These are phyloP conservation scores for Meda fulgida DNA, from an alignment of 2,797 vertebrate genomes.

Conservation along the genomic window DNA sequence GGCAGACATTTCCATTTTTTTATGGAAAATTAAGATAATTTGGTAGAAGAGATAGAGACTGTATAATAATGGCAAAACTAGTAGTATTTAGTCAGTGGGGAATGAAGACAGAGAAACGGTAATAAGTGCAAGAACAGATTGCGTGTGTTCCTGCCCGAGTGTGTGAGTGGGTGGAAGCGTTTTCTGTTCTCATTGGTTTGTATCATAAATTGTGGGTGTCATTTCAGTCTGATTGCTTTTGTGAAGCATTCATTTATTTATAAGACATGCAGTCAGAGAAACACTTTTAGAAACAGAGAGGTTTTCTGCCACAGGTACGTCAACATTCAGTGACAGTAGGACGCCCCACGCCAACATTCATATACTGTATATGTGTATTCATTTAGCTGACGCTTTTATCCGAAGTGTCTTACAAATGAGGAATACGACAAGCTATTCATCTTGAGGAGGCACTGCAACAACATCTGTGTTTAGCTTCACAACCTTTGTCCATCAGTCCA, in stretches of 20 bases:
- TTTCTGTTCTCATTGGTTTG: slow-evolving; percentile 31
- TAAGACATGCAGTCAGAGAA: slow-evolving; percentile 9
- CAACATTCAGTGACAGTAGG: neutral
- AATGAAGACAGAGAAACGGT: slow-evolving; percentile 9
- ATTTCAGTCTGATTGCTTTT: slow-evolving; percentile 22
- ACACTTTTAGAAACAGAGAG: slow-evolving; percentile 11
- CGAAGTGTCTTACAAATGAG: neutral
- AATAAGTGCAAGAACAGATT: slow-evolving; percentile 10
- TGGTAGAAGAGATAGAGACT: neutral
- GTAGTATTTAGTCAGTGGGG: slow-evolving; percentile 14
- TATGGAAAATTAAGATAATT: neutral
- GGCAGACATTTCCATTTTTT: neutral
- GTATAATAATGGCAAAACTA: slow-evolving; percentile 1
- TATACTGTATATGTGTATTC: neutral
- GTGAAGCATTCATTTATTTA: slow-evolving; percentile 40
- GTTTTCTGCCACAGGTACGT: neutral
- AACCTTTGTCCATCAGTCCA: neutral
- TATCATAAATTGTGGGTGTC: slow-evolving; percentile 32
- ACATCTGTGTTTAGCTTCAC: neutral
- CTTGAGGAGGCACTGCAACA: neutral
- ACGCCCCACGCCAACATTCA: neutral
- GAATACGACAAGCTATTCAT: neutral
- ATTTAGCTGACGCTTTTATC: neutral
- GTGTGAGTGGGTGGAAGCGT: slow-evolving; percentile 34
- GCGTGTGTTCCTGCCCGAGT: slow-evolving; percentile 25